Base-by-base conservation (phyloP, 2,797 vertebrate genomes). In the Mareca strepera region DNA sequence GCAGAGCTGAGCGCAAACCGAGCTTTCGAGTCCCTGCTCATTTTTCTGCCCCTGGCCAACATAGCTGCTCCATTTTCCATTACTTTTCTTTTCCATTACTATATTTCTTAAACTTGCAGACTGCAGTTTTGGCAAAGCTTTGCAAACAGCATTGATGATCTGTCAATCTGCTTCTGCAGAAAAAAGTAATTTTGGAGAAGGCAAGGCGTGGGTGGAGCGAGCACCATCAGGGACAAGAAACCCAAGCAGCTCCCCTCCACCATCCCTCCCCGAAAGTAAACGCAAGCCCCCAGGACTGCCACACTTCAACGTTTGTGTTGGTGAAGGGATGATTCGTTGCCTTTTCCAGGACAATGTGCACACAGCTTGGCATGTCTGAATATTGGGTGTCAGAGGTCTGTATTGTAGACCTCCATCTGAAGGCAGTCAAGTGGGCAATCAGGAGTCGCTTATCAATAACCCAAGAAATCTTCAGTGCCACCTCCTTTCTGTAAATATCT, bases 1-100 rank as follows among this genome's bases (percentile, higher is more conserved):
- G 92, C 88, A 53, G 78, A 93, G 60, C 86, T 21, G 66, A 50
- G 66, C 86, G 80, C 76, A 79, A 81, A 55, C 43, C 1, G 63
- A 90, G 72, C 18, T 60, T 80, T 17, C 8, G 76, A 94, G 88
- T 86, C 70, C 89, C 88, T 58, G 74, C 26, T 94, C 90, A 1
- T 75, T 86, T 58, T 93, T 55, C 77, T 94, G 78, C 75, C 80
- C 83, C 53, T 87, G 82, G 94, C 95, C 92, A 87, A 91, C 39
- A 4, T 53, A 44, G 55, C 95, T 7, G 55, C 77, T 96, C 93
- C 82, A 1, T 86, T 95, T 96, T 93, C 96, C 94, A 90, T 93
- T 46, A 76, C 93, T 94, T 95, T 81, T 35, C 85, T 91, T 95
- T 97, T 96, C 95, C 96, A 92, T 96, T 63, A 87, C 85, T 89